Base-by-base conservation (phyloP, 2,113 vertebrate genomes). In the Alligator mississippiensis region DNA sequence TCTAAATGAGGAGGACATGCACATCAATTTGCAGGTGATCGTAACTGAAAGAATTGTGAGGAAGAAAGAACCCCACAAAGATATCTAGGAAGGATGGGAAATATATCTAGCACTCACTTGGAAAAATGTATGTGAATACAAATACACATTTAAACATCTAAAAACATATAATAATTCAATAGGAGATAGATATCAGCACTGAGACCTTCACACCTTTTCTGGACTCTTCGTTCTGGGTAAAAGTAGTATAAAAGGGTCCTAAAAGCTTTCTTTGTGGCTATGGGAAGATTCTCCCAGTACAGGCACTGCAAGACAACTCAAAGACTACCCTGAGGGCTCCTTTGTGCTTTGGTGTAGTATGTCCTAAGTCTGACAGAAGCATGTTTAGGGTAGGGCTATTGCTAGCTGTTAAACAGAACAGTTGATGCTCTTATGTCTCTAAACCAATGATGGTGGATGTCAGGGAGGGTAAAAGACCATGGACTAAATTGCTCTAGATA, bases 241-340 rank as follows among this genome's bases (percentile, higher is more conserved):
- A 64, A 72, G 2, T 55, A 3, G 17, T 76, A 27, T 2, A 21
- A 54, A 87, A 10, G 0, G 82, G 72, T 38, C 85, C 70, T 82
- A 3, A 54, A n/a, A 54, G 1, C 1, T 1, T 75, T 47, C 47
- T 47, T 86, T 16, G 58, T 82, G 5, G 15, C 11, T 1, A 1
- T 18, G 27, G 55, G 4, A 9, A 2, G 30, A 60, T 1, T 47
- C 47, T 9, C 47, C 47, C 47, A 47, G 47, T 47, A 47, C 47
- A 47, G 47, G 47, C 9, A 47, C 47, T 47, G 47, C 47, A 47
- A 77, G 6, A 15, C 4, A 17, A 66, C 14, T 55, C 17, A 72
- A 11, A 83, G 85, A 34, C 4, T 58, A 3, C 16, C 10, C 5
- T 1, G 47, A 21, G 19, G 59, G 11, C 19, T 60, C 19, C 59